Evolutionary conservation across 1,140 invertebrate species (phyloP).

Genomic region (Drosophila serrata): DNA sequence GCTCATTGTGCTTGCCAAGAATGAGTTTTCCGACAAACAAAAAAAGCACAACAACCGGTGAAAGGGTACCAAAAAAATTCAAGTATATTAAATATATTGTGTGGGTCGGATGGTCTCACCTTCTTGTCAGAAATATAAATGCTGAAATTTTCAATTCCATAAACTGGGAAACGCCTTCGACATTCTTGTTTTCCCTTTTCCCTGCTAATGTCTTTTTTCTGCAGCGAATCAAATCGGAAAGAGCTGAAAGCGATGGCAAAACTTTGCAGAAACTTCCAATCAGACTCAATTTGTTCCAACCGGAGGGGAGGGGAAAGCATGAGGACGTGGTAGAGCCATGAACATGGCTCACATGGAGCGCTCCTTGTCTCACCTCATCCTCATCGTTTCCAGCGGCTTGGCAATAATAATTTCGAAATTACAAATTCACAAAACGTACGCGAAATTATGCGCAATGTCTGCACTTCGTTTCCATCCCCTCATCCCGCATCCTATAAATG

Average conservation of each 20-base stretch:
- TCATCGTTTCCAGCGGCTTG: slow-evolving; percentile 30
- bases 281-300: slow-evolving; percentile 65
- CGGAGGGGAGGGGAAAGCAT: slow-evolving; percentile 7
- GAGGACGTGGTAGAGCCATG: slow-evolving; percentile 11
- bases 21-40: slow-evolving; percentile 28
- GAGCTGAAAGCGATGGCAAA: slow-evolving; percentile 44
- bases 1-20: slow-evolving; percentile 32
- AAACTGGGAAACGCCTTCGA: slow-evolving; percentile 50
- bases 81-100: slow-evolving; percentile 14
- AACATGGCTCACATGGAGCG: slow-evolving; percentile 51
- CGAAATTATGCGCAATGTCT: slow-evolving; percentile 81
- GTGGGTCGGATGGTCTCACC: slow-evolving; percentile 19
- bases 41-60: slow-evolving; percentile 9
- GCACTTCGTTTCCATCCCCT: slow-evolving; percentile 52
- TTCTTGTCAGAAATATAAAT: slow-evolving; percentile 16
- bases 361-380: slow-evolving; percentile 54
- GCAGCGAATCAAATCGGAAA: slow-evolving; percentile 73
- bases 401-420: slow-evolving; percentile 81
- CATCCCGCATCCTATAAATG: slow-evolving; percentile 16
- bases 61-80: slow-evolving; percentile 33
- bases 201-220: slow-evolving; percentile 61
- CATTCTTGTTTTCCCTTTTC: slow-evolving; percentile 38
- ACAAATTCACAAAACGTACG: slow-evolving; percentile 83
- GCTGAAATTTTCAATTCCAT: slow-evolving; percentile 45
- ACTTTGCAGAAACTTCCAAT: slow-evolving; percentile 69